Percentiles rank a stretch among this genome's conserved stretches.
These are phyloP conservation scores for Oxygymnocypris stewartii DNA, from an alignment of 2,113 vertebrate genomes.

Conservation along the genomic window DNA sequence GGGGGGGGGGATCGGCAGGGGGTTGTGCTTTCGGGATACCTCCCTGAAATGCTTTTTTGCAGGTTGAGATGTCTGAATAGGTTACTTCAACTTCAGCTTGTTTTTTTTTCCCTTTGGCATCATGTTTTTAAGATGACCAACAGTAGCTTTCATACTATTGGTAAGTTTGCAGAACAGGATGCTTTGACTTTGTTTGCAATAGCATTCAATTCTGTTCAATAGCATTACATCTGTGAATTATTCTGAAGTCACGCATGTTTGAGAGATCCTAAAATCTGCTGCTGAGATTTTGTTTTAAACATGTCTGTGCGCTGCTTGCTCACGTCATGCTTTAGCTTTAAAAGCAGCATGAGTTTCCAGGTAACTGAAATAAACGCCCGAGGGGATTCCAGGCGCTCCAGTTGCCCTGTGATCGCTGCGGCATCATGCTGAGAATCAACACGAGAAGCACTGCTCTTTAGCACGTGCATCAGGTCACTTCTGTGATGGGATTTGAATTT, in stretches of 20 bases:
- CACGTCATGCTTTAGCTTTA: background rate
- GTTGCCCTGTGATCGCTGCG: background rate
- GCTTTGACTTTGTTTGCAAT: background rate
- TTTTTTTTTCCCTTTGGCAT: background rate
- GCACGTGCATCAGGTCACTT: constrained; percentile 6
- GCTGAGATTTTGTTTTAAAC: background rate
- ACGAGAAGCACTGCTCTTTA: background rate
- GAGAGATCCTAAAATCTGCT: background rate
- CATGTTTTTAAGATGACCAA: background rate
- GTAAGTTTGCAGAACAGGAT: background rate
- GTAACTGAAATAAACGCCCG: constrained; percentile 1
- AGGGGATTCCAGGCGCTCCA: background rate
- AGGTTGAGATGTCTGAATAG: too few relatives aligned
- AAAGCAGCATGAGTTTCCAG: constrained; percentile 25
- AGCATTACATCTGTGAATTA: background rate
- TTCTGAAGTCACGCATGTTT: background rate
- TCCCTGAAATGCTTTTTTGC: too few relatives aligned
- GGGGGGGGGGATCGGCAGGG: too few relatives aligned
- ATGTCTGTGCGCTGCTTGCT: background rate
- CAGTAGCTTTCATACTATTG: background rate
- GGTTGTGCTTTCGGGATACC: too few relatives aligned
- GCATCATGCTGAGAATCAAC: constrained; percentile 41
- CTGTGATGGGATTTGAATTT: background rate
- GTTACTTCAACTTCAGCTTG: background rate
- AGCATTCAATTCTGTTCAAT: background rate